Conservation (phyloP, 2,888 invertebrate species). For the Hirtodrosophila duncani region DNA sequence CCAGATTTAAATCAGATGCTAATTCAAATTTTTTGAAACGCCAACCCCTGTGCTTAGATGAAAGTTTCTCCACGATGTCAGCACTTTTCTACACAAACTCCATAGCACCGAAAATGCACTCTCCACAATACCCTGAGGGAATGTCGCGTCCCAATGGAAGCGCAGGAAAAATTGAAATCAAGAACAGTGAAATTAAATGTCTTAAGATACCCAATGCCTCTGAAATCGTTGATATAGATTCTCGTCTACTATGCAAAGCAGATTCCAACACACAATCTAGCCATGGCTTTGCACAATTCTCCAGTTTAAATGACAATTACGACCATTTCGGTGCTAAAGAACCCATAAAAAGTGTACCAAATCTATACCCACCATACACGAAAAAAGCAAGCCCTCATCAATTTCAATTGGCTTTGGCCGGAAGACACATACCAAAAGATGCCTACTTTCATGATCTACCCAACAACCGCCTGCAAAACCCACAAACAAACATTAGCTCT, state of each 20-base stretch:
- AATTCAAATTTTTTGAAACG: constrained; percentile 50
- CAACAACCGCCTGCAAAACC: constrained; percentile 69
- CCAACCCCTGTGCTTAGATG: constrained; percentile 53
- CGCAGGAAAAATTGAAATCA: constrained; percentile 45
- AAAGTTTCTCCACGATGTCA: constrained; percentile 29
- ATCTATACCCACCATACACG: constrained; percentile 16
- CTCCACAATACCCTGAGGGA: neutral
- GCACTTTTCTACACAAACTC: constrained; percentile 40
- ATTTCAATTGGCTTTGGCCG: constrained; percentile 24
- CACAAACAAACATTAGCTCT: constrained; percentile 18
- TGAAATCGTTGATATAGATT: constrained; percentile 70
- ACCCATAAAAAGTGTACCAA: constrained; percentile 7
- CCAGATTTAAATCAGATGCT: too few relatives aligned
- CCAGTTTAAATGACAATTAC: constrained; percentile 29
- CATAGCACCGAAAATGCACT: constrained; percentile 7
- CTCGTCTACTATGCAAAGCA: constrained; percentile 62
- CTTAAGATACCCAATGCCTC: constrained; percentile 62
- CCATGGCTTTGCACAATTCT: constrained; percentile 8
- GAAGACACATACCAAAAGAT: constrained; percentile 80
- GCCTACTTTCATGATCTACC: constrained; percentile 82
- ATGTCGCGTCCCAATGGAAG: too few relatives aligned
- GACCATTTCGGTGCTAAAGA: constrained; percentile 18
- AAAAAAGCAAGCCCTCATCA: constrained; percentile 9
- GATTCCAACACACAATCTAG: constrained; percentile 28
- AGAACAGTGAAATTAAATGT: constrained; percentile 66